Evolutionary conservation across 2,797 vertebrate genomes (phyloP).

Genomic region (Cossypha niveicapilla): DNA sequence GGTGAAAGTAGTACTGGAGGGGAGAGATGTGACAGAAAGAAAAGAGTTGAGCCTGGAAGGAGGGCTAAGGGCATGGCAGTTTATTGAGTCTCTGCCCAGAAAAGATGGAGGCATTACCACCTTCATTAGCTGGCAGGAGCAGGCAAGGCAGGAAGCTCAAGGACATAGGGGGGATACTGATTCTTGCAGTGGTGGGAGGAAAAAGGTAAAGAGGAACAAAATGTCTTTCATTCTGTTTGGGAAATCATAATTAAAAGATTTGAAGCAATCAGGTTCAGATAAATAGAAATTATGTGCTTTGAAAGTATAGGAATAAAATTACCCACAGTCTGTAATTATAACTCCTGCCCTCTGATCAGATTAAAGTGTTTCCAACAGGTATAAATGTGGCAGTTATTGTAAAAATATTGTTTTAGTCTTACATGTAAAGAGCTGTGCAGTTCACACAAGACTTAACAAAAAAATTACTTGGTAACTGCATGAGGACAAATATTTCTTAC

Average conservation of each 20-base stretch:
- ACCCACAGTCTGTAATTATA: not conserved
- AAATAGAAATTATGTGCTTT: slow-evolving; percentile 32
- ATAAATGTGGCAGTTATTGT: not conserved
- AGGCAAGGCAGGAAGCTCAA: not conserved
- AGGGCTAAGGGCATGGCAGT: not conserved
- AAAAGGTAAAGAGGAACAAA: not conserved
- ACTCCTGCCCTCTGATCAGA: not conserved
- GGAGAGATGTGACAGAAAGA: not conserved
- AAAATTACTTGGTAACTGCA: not conserved
- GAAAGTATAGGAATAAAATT: slow-evolving; percentile 17
- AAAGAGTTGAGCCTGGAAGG: not conserved
- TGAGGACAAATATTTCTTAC: not conserved
- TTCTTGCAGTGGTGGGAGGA: not conserved
- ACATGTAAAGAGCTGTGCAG: not conserved
- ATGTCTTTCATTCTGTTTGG: not conserved
- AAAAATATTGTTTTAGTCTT: not conserved
- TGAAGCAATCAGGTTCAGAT: not conserved
- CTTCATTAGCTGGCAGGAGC: not conserved
- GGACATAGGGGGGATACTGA: not conserved
- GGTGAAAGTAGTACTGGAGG: not conserved
- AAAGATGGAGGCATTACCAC: not conserved
- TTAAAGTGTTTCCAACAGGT: not conserved
- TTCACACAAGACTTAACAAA: not conserved
- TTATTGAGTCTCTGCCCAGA: not conserved
- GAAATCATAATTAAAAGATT: not conserved